Evolutionary conservation across 2,113 vertebrate genomes (phyloP).

Genomic region (Phrynosoma platyrhinos): DNA sequence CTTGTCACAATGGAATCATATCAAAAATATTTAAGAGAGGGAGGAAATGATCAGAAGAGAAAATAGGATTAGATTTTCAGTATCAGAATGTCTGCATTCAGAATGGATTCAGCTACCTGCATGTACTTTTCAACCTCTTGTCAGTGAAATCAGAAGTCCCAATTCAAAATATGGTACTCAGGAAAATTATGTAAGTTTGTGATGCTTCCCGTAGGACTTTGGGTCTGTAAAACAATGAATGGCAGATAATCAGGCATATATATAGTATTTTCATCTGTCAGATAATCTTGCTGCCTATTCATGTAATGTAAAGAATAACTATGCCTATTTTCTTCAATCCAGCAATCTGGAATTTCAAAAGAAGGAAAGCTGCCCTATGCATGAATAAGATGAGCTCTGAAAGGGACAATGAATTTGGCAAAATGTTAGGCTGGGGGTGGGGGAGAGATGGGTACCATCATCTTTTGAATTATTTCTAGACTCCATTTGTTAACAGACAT

Average conservation of each 20-base stretch:
- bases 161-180: slow-evolving; percentile 54
- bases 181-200: slow-evolving; percentile 64
- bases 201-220: slow-evolving; percentile 56
- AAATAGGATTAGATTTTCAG: slow-evolving; percentile 26
- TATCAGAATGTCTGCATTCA: not conserved
- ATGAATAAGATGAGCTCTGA: slow-evolving; percentile 53
- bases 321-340: slow-evolving; percentile 60
- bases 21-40: not conserved
- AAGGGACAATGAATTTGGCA: slow-evolving; percentile 50
- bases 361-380: slow-evolving; percentile 39
- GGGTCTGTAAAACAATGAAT: slow-evolving; percentile 66
- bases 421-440: slow-evolving; percentile 21
- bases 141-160: slow-evolving; percentile 60
- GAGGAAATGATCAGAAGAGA: rapidly evolving
- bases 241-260: slow-evolving; percentile 70
- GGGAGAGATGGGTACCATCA: slow-evolving; percentile 34
- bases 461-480: slow-evolving; percentile 55
- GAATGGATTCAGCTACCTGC: slow-evolving; percentile 20
- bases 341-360: slow-evolving; percentile 62
- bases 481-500: not conserved
- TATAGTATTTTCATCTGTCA: slow-evolving; percentile 66
- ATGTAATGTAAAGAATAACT: slow-evolving; percentile 61
- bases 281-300: slow-evolving; percentile 60
- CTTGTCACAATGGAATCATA: not conserved
- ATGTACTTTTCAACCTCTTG: slow-evolving; percentile 41